Evolutionary conservation across 2,113 vertebrate species (phyloP).

Genomic region (Campylomormyrus numenius): DNA sequence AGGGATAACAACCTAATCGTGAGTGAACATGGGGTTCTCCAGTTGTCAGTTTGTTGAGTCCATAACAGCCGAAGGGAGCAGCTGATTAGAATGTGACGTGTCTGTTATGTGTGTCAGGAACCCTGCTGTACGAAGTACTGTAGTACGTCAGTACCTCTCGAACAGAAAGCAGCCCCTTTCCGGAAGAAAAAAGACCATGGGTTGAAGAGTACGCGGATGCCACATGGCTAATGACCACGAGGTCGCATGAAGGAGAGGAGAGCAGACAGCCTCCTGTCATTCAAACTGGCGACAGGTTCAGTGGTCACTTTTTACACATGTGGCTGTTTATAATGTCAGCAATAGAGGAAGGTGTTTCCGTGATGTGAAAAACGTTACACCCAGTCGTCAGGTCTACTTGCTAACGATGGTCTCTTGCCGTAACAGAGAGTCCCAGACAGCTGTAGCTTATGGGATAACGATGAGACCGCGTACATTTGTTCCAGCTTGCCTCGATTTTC

Average conservation of each 20-base stretch:
- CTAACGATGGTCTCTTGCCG: conserved; percentile 20
- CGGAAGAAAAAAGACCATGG: not conserved
- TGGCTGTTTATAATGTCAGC: conserved; percentile 8
- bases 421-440: not conserved
- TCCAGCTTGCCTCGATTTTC: not conserved
- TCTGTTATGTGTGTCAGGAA: conserved; percentile 55
- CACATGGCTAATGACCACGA: not conserved
- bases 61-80: conserved; percentile 48
- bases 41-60: conserved; percentile 47
- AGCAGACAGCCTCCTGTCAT: not conserved
- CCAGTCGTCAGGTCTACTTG: conserved; percentile 7
- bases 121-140: conserved; percentile 66
- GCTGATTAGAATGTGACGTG: conserved; percentile 39
- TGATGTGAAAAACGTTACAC: not conserved
- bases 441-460: conserved; percentile 14
- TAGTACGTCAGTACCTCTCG: conserved; percentile 49
- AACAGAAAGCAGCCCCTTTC: conserved; percentile 41
- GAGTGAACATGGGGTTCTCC: conserved; percentile 53
- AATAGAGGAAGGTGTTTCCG: not conserved
- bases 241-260: not conserved
- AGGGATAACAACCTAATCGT: conserved; percentile 60
- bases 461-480: not conserved
- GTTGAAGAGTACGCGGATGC: not conserved
- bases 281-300: not conserved
- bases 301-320: not conserved